Evolutionary conservation across 2,797 vertebrate species (phyloP).

Genomic region (Rhinatrema bivittatum): DNA sequence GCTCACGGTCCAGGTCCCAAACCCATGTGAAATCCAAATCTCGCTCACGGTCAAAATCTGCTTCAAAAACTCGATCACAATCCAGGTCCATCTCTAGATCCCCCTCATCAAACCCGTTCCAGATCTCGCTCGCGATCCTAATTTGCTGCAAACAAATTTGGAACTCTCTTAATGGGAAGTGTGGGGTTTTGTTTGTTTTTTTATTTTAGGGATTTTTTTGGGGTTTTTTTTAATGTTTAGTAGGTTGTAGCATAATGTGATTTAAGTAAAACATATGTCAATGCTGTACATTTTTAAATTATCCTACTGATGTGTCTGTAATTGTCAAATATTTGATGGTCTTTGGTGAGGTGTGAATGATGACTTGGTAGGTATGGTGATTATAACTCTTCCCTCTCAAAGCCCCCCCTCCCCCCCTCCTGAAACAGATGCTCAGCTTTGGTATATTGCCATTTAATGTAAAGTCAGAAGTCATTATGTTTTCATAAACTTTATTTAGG

Average conservation of each 20-base stretch:
- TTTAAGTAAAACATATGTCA: conserved; percentile 54
- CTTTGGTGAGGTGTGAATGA: conserved; percentile 37
- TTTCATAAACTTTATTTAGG: conserved; percentile 51
- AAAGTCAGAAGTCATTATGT: conserved; percentile 61
- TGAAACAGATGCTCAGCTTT: conserved; percentile 46
- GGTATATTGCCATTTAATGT: conserved; percentile 63
- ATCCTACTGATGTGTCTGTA: conserved; percentile 41
- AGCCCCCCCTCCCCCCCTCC: too few relatives aligned
- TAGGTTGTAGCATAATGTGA: conserved; percentile 63
- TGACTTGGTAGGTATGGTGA: conserved; percentile 49
- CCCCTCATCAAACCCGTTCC: too few relatives aligned
- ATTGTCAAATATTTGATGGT: conserved; percentile 21
- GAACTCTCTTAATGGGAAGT: conserved; percentile 28
- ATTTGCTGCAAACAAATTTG: conserved; percentile 30
- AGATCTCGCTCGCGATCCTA: conserved; percentile 66
- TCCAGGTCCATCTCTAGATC: conserved; percentile 68
- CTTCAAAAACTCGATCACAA: conserved; percentile 55
- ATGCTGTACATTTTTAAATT: conserved; percentile 59
- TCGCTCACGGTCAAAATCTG: conserved; percentile 72
- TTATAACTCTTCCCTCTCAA: conserved; percentile 43
- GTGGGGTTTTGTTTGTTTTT: too few relatives aligned
- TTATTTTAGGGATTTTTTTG: too few relatives aligned
- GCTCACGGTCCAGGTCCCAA: conserved; percentile 65
- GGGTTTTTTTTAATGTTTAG: conserved; percentile 63
- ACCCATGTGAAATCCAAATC: conserved; percentile 67